Evolutionary conservation across 2,797 vertebrate species (phyloP).

Genomic region (Pangasius sanitwongsei): DNA sequence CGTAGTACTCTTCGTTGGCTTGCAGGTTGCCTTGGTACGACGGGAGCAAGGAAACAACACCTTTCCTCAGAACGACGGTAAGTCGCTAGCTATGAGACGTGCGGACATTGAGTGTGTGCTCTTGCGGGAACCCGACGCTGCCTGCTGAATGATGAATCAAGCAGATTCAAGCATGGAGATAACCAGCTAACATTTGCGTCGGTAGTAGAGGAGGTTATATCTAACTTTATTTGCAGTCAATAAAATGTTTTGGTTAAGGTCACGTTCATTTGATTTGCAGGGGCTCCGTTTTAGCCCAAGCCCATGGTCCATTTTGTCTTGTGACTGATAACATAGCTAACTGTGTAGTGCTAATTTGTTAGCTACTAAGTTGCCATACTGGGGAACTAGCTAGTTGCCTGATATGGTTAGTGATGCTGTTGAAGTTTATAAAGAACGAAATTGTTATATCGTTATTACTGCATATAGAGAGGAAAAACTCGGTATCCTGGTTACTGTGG

Average conservation of each 20-base stretch:
- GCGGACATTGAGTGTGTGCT: slow-evolving; percentile 22
- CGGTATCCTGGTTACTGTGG: background rate
- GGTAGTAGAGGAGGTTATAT: background rate
- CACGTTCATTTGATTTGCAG: slow-evolving; percentile 7
- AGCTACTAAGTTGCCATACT: slow-evolving; percentile 22
- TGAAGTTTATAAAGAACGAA: background rate
- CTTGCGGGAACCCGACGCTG: background rate
- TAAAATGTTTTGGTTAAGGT: background rate
- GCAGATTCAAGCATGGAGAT: no score
- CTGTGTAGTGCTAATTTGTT: background rate
- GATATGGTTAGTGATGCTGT: background rate
- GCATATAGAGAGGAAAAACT: background rate
- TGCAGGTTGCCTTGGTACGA: slow-evolving; percentile 2
- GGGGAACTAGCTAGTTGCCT: background rate
- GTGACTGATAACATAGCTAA: slow-evolving; percentile 27
- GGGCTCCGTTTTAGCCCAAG: slow-evolving; percentile 2
- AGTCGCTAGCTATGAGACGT: slow-evolving; percentile 21
- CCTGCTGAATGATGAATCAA: background rate
- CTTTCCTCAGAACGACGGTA: slow-evolving; percentile 44
- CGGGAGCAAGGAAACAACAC: slow-evolving; percentile 28
- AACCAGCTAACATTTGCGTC: background rate
- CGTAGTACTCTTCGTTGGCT: background rate
- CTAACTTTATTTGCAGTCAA: background rate
- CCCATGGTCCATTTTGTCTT: slow-evolving; percentile 43
- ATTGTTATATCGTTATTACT: background rate